Conservation (phyloP, 2,888 invertebrate genomes). For the Sepioteuthis lessoniana region DNA sequence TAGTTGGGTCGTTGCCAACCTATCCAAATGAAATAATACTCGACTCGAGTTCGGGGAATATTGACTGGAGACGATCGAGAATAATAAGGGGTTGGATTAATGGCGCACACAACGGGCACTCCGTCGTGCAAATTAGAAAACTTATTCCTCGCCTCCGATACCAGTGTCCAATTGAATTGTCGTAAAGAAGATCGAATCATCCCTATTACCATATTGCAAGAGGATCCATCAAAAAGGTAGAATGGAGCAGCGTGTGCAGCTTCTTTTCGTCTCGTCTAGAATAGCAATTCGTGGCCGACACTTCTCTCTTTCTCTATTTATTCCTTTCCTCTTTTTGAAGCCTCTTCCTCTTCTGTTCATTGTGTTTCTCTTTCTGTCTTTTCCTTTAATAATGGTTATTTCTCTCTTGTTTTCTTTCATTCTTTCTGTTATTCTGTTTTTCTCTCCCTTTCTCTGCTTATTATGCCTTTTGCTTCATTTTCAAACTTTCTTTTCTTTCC, state of each 20-base stretch:
- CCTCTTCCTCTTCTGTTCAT: neutral
- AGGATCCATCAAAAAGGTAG: neutral
- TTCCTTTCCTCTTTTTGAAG: neutral
- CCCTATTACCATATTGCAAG: slow-evolving; percentile 11
- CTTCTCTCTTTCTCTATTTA: neutral
- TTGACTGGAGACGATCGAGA: slow-evolving; percentile 5
- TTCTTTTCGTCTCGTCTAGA: too few relatives aligned
- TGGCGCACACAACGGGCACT: slow-evolving; percentile 11
- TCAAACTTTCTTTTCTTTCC: too few relatives aligned
- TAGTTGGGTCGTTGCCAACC: neutral
- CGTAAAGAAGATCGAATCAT: slow-evolving; percentile 33
- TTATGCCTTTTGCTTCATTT: too few relatives aligned
- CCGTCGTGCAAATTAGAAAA: slow-evolving; percentile 33
- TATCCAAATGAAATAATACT: neutral
- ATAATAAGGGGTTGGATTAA: slow-evolving; percentile 33
- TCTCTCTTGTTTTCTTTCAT: neutral
- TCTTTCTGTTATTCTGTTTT: fast-evolving
- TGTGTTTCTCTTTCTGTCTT: neutral
- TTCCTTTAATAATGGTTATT: neutral
- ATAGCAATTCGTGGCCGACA: neutral
- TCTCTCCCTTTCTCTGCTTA: neutral
- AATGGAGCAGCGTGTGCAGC: neutral
- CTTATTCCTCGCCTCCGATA: slow-evolving; percentile 11
- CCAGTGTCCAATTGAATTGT: slow-evolving; percentile 33
- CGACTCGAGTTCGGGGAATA: neutral